A percentile compares a stretch with the other conserved stretches of the same genome.
These are phyloP conservation scores for Thryonomys swinderianus DNA, from an alignment of 2,113 vertebrate species.

Conservation along the genomic window DNA sequence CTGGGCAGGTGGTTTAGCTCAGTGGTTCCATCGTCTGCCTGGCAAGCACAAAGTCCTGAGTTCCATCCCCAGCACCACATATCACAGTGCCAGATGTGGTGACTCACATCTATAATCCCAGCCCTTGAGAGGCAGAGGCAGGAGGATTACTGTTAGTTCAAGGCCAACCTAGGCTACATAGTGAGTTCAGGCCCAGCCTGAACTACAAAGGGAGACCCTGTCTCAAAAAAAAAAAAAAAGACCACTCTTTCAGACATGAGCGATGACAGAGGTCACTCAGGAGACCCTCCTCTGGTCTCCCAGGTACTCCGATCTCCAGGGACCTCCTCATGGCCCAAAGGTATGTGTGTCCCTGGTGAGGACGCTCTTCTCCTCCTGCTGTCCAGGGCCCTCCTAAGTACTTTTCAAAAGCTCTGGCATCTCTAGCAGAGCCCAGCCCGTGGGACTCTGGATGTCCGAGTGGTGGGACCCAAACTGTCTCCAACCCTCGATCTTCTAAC, in stretches of 20 bases:
- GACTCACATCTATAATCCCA: too few relatives aligned
- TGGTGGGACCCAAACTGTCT: neutral
- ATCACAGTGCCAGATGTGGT: too few relatives aligned
- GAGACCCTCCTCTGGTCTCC: neutral
- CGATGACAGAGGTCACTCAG: neutral
- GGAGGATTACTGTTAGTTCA: too few relatives aligned
- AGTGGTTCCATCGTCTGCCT: too few relatives aligned
- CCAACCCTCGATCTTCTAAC: neutral
- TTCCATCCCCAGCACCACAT: too few relatives aligned
- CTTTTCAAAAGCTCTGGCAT: accelerated
- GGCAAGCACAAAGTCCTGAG: too few relatives aligned
- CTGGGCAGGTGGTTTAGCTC: too few relatives aligned
- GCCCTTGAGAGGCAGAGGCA: too few relatives aligned
- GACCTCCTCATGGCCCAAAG: neutral
- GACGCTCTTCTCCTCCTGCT: neutral
- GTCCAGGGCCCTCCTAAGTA: neutral
- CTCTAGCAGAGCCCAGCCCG: neutral
- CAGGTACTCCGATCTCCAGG: neutral
- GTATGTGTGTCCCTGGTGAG: neutral
- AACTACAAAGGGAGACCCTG: too few relatives aligned
- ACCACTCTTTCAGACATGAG: neutral
- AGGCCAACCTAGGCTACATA: too few relatives aligned
- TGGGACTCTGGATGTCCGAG: accelerated
- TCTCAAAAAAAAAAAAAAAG: too few relatives aligned
- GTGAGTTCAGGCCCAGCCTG: too few relatives aligned